phyloP scores from a whole-genome alignment of 2,888 invertebrate genomes.

The Elmis aenea region DNA sequence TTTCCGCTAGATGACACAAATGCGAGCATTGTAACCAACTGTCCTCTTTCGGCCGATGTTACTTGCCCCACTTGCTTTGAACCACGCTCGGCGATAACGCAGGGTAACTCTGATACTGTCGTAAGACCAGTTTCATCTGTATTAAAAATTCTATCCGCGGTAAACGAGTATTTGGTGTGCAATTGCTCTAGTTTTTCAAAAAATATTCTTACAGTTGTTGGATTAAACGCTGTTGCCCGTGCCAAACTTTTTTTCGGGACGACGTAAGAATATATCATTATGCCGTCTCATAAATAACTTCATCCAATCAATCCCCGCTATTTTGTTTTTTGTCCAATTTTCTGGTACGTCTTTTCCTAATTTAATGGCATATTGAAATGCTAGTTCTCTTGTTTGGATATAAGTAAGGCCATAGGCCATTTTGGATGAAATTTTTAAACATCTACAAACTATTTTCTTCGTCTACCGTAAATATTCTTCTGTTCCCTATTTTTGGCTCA shows the following conservation, averaged over 20 bases:
- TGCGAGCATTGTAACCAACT: constrained; percentile 10
- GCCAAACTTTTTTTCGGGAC: constrained; percentile 9
- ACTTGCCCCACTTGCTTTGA: constrained; percentile 6
- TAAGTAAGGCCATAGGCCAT: constrained; percentile 10
- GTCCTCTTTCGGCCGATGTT: constrained; percentile 8
- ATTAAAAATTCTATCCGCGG: constrained; percentile 10
- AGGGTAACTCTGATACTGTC: constrained; percentile 5
- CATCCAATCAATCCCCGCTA: constrained; percentile 2
- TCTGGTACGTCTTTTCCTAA: constrained; percentile 2
- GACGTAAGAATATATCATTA: constrained; percentile 1
- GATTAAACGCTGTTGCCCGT: constrained; percentile 9
- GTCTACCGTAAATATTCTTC: constrained; percentile 4
- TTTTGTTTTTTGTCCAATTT: constrained; percentile 2
- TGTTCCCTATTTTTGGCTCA: constrained; percentile 5
- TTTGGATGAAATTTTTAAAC: constrained; percentile 7
- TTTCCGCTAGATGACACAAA: constrained; percentile 9
- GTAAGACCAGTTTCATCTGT: constrained; percentile 11
- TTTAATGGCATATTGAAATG: constrained; percentile 9
- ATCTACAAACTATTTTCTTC: constrained; percentile 4
- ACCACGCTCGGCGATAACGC: constrained; percentile 8
- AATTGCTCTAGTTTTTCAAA: constrained; percentile 4
- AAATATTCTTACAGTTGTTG: constrained; percentile 7
- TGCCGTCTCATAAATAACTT: constrained; percentile 2
- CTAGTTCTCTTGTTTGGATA: constrained; percentile 7
- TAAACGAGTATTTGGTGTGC: constrained; percentile 2